A percentile compares a stretch with the other conserved stretches of the same genome.
phyloP scores from a whole-genome alignment of 2,113 vertebrate genomes.

The Sander vitreus region DNA sequence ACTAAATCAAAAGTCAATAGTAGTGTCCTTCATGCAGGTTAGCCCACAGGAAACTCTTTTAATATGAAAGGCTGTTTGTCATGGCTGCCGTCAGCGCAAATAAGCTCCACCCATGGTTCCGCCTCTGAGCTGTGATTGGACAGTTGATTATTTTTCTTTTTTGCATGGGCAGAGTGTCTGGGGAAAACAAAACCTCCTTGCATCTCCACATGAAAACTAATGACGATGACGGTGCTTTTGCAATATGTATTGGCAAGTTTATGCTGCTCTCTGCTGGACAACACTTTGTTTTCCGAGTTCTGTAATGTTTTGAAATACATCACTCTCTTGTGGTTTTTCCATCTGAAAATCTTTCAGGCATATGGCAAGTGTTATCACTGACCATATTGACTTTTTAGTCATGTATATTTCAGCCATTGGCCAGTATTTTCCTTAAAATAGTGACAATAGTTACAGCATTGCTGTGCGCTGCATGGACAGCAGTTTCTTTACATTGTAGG shows the following conservation, averaged over 20 bases:
- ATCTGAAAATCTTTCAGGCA: background rate
- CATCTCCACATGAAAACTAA: too few species aligned
- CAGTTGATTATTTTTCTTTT: background rate
- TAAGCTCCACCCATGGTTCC: background rate
- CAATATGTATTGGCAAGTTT: background rate
- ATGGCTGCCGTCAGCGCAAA: background rate
- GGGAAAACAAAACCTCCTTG: too few species aligned
- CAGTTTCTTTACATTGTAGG: background rate
- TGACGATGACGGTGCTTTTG: background rate
- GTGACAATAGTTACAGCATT: background rate
- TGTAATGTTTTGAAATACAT: background rate
- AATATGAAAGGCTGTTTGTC: background rate
- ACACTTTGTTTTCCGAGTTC: background rate
- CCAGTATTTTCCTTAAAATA: background rate
- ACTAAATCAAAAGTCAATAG: background rate
- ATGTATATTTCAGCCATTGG: background rate
- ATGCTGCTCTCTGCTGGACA: background rate
- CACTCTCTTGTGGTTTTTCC: background rate
- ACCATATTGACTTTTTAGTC: constrained; percentile 20
- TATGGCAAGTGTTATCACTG: background rate
- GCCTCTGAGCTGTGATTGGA: background rate
- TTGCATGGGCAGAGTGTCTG: too few species aligned
- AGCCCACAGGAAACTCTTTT: background rate
- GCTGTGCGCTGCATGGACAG: background rate
- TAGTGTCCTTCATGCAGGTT: background rate